Percentiles rank a stretch among this genome's conserved stretches.
These are phyloP conservation scores for Philhelius pedissequus DNA, from an alignment of 2,888 invertebrate species.

Conservation along the genomic window DNA sequence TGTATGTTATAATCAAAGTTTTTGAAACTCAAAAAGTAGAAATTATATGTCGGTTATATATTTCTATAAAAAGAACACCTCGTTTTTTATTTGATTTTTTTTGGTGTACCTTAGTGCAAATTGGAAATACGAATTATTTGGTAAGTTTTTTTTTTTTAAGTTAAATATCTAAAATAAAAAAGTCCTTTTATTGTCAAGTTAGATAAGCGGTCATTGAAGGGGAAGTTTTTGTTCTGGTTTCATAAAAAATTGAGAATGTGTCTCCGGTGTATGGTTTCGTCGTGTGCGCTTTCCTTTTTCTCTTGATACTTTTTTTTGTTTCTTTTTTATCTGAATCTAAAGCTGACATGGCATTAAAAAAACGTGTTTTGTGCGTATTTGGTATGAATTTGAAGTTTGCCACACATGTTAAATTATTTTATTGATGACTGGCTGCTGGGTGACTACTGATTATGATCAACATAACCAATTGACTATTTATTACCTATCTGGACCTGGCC, in stretches of 20 bases:
- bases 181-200: background rate
- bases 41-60: background rate
- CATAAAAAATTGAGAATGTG: conserved; percentile 10
- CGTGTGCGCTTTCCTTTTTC: background rate
- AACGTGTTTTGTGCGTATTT: conserved; percentile 47
- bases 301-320: background rate
- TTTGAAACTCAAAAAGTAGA: background rate
- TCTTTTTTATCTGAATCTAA: background rate
- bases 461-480: background rate
- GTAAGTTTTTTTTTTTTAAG: conserved; percentile 20
- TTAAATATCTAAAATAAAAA: background rate
- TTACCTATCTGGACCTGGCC: background rate
- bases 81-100: background rate
- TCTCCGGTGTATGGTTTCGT: background rate
- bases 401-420: conserved; percentile 28
- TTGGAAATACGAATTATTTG: conserved; percentile 7
- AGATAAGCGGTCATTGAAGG: conserved; percentile 30
- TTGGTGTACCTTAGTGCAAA: background rate
- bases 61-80: background rate
- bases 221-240: background rate
- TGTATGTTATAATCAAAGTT: background rate
- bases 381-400: conserved; percentile 36
- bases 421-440: background rate
- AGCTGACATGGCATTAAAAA: conserved; percentile 11
- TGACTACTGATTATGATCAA: background rate